Evolutionary conservation across 2,797 vertebrate species (phyloP).

Genomic region (Tangara arthus): DNA sequence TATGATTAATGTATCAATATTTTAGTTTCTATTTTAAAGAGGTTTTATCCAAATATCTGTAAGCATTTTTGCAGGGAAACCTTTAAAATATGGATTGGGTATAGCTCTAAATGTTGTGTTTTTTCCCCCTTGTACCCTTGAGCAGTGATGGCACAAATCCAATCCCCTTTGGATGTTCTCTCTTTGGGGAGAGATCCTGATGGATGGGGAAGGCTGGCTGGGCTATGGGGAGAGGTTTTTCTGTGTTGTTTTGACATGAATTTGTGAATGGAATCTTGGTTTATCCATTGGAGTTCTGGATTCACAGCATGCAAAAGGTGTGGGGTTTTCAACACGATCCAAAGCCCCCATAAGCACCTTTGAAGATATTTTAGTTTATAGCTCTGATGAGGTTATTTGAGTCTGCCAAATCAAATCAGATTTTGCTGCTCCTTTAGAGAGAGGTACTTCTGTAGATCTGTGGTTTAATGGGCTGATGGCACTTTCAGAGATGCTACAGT

Average conservation of each 20-base stretch:
- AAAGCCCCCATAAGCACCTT: background rate
- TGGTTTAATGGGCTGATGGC: background rate
- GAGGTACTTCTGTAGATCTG: background rate
- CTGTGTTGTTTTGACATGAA: background rate
- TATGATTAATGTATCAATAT: background rate
- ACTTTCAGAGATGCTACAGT: background rate
- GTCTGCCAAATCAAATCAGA: background rate
- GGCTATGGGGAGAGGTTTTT: background rate
- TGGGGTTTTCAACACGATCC: background rate
- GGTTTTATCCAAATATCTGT: background rate
- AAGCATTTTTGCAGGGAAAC: background rate
- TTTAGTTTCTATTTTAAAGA: background rate
- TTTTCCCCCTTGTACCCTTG: background rate
- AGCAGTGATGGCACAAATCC: background rate
- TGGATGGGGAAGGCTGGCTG: background rate
- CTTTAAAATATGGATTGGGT: background rate
- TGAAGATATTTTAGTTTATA: background rate
- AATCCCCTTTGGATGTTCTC: background rate
- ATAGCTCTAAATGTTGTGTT: background rate
- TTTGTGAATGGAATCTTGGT: background rate
- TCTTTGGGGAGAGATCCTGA: background rate
- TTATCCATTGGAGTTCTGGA: background rate
- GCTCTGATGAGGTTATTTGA: background rate
- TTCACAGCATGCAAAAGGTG: rapidly evolving
- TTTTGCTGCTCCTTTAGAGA: background rate